These are phyloP conservation scores for Nematolebias whitei DNA, from an alignment of 2,113 vertebrate genomes.

Conservation along the genomic window DNA sequence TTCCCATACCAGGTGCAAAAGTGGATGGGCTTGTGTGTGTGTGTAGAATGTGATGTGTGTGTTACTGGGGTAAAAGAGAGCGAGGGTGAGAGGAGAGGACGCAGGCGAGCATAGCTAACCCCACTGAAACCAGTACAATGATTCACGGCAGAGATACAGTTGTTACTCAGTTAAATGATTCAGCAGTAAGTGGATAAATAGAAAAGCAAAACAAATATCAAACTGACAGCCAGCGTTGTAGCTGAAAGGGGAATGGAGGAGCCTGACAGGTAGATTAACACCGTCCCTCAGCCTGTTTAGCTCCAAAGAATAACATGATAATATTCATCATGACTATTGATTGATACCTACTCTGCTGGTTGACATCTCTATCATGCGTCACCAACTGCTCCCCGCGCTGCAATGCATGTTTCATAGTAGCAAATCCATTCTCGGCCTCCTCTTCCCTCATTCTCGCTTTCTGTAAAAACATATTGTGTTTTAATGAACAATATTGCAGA, in stretches of 20 bases:
- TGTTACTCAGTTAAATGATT: conserved; percentile 70
- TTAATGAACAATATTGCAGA: conserved; percentile 31
- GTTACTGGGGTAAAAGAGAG: conserved; percentile 25
- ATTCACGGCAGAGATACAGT: conserved; percentile 51
- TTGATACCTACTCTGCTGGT: conserved; percentile 51
- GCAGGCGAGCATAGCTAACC: conserved; percentile 61
- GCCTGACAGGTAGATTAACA: conserved; percentile 62
- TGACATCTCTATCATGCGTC: conserved; percentile 46
- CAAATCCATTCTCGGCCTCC: neutral
- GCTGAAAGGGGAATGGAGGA: conserved; percentile 16
- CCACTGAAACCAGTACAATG: conserved; percentile 43
- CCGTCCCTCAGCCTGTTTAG: conserved; percentile 51
- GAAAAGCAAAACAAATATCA: conserved; percentile 65
- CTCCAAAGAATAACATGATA: conserved; percentile 45
- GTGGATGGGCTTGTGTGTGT: conserved; percentile 30
- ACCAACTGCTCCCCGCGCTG: conserved; percentile 2
- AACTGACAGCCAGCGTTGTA: conserved; percentile 33
- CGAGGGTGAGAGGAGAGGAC: conserved; percentile 11
- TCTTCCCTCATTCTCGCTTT: conserved; percentile 8
- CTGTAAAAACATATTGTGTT: conserved; percentile 12
- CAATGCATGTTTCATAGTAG: conserved; percentile 1
- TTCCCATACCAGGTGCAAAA: conserved; percentile 66
- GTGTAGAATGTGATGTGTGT: conserved; percentile 13
- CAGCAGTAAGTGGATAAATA: conserved; percentile 64
- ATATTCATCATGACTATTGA: conserved; percentile 64